phyloP scores from a whole-genome alignment of 1,140 invertebrate genomes.

The Akabosia matsudoensis region DNA sequence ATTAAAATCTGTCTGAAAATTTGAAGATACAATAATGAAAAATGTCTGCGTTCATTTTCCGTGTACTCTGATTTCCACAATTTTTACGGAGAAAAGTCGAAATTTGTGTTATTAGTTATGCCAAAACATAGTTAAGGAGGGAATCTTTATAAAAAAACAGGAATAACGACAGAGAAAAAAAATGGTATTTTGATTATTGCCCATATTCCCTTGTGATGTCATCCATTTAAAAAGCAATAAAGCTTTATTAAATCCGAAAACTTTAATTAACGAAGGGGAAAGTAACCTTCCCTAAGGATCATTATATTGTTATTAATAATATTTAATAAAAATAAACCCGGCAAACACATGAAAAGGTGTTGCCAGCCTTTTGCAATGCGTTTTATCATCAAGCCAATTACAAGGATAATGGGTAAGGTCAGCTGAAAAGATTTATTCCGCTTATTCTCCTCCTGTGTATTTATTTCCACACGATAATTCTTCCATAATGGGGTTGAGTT shows the following conservation, averaged over 20 bases:
- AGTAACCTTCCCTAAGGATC: not conserved
- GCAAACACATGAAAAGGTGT: not conserved
- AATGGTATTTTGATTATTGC: not conserved
- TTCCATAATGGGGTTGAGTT: not conserved
- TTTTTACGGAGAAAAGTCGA: too few relatives aligned
- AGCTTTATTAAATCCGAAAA: too few relatives aligned
- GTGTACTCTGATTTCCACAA: too few relatives aligned
- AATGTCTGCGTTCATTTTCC: not conserved
- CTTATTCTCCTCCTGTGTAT: conserved; percentile 3
- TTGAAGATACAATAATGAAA: not conserved
- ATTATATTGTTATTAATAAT: not conserved
- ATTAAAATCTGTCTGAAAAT: conserved; percentile 2
- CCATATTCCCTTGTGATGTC: not conserved
- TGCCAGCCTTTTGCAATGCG: conserved; percentile 17
- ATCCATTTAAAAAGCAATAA: not conserved
- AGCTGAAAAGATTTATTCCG: conserved; percentile 15
- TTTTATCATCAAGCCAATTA: conserved; percentile 17
- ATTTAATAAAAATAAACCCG: not conserved
- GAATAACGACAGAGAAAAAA: too few relatives aligned
- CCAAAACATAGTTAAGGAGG: not conserved
- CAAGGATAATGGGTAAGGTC: conserved; percentile 13
- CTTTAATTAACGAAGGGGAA: too few relatives aligned
- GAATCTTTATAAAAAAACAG: not conserved
- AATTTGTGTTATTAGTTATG: not conserved
- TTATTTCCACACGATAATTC: not conserved